Base-by-base conservation (phyloP, 2,888 invertebrate species). In the Mythimna lalbum region DNA sequence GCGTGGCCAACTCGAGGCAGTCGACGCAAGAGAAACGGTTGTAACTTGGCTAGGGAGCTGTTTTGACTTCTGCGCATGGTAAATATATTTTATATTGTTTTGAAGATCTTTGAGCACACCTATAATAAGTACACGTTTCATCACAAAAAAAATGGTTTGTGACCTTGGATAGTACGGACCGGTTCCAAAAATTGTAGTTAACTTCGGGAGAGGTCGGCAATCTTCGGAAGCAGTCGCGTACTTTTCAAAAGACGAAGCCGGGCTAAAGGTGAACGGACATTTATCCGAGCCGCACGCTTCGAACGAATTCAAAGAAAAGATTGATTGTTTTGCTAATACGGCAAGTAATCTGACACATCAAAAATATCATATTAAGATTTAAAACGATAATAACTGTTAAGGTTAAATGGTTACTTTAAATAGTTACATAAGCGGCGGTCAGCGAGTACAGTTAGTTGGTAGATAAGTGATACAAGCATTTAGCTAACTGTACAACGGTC, bases 291-390 rank as follows among this genome's bases (percentile, higher is more conserved):
- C 27, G 27, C 1, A 27, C 1, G 27, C 27, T 27, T 27, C 4
- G 27, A 27, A 27, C 27, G 27, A 27, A 27, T 27, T 4, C 4
- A 27, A 27, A 27, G 27, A 27, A 27, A 27, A 27, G 39, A 14
- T 4, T 0, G 6, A 23, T 56, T n/a, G 19, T 17, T 27, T 49
- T 56, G 7, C 33, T 57, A 57, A 57, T 33, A 36, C 43, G 17
- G 9, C 4, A 2, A 43, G 27, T 21, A 55, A 36, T 43, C 10
- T 55, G 12, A 43, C 23, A 56, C 72, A 72, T 57, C 10, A 71
- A 33, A 63, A 57, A 36, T 71, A 64, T 21, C 0, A 43, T 50
- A 39, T 10, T 53, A n/a, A 43, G n/a, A 39, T 21, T 55, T 33
- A 36, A 12, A 21, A 47, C 12, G 19, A 57, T 36, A 17, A 14